Conservation (phyloP, 30 jellyfish, hydroid and myxozoan species). For the Turritopsis dohrnii region DNA sequence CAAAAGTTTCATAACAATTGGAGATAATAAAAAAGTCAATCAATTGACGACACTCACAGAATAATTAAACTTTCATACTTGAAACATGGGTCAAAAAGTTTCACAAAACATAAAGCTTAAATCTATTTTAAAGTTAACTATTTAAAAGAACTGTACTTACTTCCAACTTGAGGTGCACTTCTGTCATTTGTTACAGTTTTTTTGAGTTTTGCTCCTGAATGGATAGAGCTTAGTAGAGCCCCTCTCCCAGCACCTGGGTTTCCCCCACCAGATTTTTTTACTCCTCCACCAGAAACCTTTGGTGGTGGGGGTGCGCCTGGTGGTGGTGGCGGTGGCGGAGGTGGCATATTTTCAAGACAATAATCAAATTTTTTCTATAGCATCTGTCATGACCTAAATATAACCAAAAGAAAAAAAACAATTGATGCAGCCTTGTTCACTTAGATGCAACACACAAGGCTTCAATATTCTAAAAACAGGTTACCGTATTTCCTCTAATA, state of each 20-base stretch:
- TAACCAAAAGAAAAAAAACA: too few relatives aligned
- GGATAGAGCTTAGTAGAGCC: constrained; percentile 58
- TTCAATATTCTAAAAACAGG: too few relatives aligned
- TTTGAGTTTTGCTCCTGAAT: constrained; percentile 64
- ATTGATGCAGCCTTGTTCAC: too few relatives aligned
- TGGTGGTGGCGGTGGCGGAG: constrained; percentile 96
- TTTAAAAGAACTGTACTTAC: constrained; percentile 21
- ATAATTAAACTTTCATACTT: too few relatives aligned
- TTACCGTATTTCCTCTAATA: too few relatives aligned
- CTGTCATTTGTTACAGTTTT: constrained; percentile 85
- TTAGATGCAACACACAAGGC: too few relatives aligned
- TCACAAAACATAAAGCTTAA: too few relatives aligned
- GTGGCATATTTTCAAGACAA: constrained; percentile 37
- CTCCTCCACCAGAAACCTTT: constrained; percentile 44
- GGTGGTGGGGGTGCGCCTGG: constrained; percentile 83
- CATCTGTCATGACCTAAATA: neutral
- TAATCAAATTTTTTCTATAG: neutral
- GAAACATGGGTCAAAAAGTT: too few relatives aligned
- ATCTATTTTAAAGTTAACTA: too few relatives aligned
- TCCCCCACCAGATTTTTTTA: constrained; percentile 61
- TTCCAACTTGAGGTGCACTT: constrained; percentile 63
- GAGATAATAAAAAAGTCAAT: too few relatives aligned
- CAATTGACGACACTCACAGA: too few relatives aligned
- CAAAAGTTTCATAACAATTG: too few relatives aligned
- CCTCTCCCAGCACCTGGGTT: constrained; percentile 49